phyloP scores from a whole-genome alignment of 1,140 invertebrate species.

The Ceratina calcarata region DNA sequence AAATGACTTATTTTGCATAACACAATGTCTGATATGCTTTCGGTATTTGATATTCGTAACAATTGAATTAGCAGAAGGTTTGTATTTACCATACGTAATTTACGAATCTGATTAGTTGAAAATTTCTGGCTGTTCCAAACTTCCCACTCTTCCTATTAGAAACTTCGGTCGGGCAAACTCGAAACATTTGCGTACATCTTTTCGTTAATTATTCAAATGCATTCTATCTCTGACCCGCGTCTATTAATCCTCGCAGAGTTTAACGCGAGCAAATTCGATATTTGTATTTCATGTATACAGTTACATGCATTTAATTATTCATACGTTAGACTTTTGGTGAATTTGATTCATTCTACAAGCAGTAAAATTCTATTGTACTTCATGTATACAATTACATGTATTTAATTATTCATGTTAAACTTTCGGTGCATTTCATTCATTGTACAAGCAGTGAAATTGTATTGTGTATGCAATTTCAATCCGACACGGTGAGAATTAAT shows the following conservation, averaged over 20 bases:
- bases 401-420: too few species aligned
- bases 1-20: too few species aligned
- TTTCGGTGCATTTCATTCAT: too few species aligned
- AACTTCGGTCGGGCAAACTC: constrained; percentile 36
- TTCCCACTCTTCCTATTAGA: constrained; percentile 41
- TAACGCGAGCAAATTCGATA: neutral
- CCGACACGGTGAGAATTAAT: too few species aligned
- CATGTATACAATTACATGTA: too few species aligned
- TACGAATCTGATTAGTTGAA: neutral
- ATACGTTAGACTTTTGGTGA: too few species aligned
- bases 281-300: neutral
- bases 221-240: neutral
- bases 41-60: too few species aligned
- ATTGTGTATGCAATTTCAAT: too few species aligned
- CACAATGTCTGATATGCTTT: too few species aligned
- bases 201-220: constrained; percentile 47
- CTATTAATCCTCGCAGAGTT: constrained; percentile 7
- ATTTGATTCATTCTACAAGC: too few species aligned
- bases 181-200: constrained; percentile 35
- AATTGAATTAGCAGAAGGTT: neutral
- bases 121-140: neutral
- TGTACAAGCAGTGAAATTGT: too few species aligned
- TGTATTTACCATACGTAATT: neutral
- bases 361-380: too few species aligned
- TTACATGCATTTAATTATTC: neutral